Evolutionary conservation across 2,888 invertebrate genomes (phyloP), one percentile per base, ranked within the genome.

Genomic region (Ophion obscuratus): DNA sequence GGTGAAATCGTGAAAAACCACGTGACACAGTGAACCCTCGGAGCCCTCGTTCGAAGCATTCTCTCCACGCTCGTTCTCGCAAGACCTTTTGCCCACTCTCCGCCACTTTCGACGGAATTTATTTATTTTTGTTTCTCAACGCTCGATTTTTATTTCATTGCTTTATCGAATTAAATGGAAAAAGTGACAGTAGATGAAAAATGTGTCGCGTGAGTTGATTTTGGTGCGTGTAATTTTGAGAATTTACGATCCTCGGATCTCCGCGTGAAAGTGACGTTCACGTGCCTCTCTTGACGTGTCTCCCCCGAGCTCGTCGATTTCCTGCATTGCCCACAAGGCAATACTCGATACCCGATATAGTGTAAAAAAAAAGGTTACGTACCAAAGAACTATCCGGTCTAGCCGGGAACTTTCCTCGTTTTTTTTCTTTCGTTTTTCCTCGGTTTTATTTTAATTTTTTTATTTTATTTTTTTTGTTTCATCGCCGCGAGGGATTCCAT

Each of bases 21-120:
- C 86, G 86, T 86, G 83, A 83, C 77, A 70, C 70, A 70, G 66
- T 64, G 85, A 80, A 81, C 83, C 86, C 80, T 78, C 70, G 36
- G 57, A 44, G 57, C 57, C 57, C 47, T 53, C 73, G 47, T 17
- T 68, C 47, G 14, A n/a, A 73, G 27, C 62, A 20, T 53, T 64
- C 59, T 74, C 53, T 73, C 20, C 24, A 27, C 53, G n/a, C 47
- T 53, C 5, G 44, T n/a, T 74, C 47, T 59, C 36, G 47, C 11
- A 76, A 77, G 61, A 73, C 59, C 20, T 61, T 59, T 7, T 9
- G 70, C 31, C 31, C 64, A 59, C 47, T 66, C 74, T 36, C 71
- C 66, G 17, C 5, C 67, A n/a, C 27, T 17, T 40, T 67, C 36
- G n/a, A 31, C 70, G 70, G n/a, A 61, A 40, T 11, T 36, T 59